Evolutionary conservation across 2,797 vertebrate genomes (phyloP).

Genomic region (Sebastes umbrosus): DNA sequence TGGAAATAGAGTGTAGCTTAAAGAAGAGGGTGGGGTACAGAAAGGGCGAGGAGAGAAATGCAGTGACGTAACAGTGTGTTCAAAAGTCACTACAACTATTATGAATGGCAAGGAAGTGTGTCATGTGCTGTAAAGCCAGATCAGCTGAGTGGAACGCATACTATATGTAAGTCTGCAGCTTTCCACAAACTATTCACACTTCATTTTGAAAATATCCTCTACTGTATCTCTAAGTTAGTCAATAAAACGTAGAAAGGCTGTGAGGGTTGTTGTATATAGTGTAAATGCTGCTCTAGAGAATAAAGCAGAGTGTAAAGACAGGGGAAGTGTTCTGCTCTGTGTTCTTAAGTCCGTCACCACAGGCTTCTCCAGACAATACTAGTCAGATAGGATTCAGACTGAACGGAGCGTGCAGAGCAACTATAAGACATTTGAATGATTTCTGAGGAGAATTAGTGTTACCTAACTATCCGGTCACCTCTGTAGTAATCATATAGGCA

Average conservation of each 20-base stretch:
- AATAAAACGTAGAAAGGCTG: neutral
- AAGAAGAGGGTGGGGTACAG: constrained; percentile 29
- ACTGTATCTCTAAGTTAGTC: neutral
- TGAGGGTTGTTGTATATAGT: no score
- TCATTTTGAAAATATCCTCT: neutral
- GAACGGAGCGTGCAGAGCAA: neutral
- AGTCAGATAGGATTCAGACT: neutral
- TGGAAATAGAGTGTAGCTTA: neutral
- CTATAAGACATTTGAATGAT: no score
- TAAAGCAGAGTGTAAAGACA: neutral
- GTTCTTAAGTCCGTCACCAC: no score
- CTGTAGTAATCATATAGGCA: no score
- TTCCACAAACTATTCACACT: neutral
- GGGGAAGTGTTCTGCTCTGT: no score
- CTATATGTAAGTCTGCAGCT: neutral
- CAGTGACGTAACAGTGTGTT: constrained; percentile 23
- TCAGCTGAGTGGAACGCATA: constrained; percentile 1
- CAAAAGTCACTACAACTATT: neutral
- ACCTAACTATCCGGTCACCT: no score
- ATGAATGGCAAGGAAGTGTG: constrained; percentile 1
- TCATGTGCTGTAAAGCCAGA: neutral
- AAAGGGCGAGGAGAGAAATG: constrained; percentile 15
- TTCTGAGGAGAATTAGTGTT: no score
- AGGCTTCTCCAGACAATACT: neutral
- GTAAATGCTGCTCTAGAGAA: no score